Base-by-base conservation (phyloP, 2,113 vertebrate genomes). In the Scolopax mira region DNA sequence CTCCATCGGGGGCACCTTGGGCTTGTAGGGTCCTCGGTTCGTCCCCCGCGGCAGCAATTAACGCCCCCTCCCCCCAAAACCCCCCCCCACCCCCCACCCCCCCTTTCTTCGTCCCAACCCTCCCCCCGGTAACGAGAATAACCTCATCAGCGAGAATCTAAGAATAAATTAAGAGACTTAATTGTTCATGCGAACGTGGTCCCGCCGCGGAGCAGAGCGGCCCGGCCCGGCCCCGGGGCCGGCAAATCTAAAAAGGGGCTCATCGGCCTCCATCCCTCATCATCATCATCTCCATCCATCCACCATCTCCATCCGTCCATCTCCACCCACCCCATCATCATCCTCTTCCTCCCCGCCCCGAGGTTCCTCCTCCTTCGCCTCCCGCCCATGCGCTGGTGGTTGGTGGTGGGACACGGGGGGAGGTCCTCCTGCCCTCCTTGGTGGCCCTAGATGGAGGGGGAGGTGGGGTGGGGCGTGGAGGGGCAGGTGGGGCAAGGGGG, bases 151-250 rank as follows among this genome's bases (percentile, higher is more conserved):
- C 91, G 92, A 95, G 93, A 97, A 90, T 89, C 10, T 41, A 89
- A 96, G 97, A 98, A 97, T 97, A 97, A 97, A 97, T 97, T 96
- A 97, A 97, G 95, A 94, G 97, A 90, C 96, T 46, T 42, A 94
- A 97, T 94, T 98, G 97, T 98, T 98, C 97, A 98, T 97, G 97
- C 97, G 97, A 97, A 98, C 96, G 87, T 96, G 97, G 97, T 98
- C 97, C 97, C 44, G 24, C 48, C 21, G n/a, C 10, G 24, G 67
- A 51, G 25, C 46, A 28, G 48, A 51, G 67, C 67, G 46, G 46
- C 16, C 33, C 46, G 39, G 39, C 39, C 39, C 39, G 17, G 48
- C 25, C 67, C 46, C 86, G 81, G 88, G 85, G 64, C 87, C 77
- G 73, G 96, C 97, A 92, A 60, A 93, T 82, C 94, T 96, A 57